Evolutionary conservation across 2,113 vertebrate species (phyloP).

Genomic region (Dicaeum eximium): DNA sequence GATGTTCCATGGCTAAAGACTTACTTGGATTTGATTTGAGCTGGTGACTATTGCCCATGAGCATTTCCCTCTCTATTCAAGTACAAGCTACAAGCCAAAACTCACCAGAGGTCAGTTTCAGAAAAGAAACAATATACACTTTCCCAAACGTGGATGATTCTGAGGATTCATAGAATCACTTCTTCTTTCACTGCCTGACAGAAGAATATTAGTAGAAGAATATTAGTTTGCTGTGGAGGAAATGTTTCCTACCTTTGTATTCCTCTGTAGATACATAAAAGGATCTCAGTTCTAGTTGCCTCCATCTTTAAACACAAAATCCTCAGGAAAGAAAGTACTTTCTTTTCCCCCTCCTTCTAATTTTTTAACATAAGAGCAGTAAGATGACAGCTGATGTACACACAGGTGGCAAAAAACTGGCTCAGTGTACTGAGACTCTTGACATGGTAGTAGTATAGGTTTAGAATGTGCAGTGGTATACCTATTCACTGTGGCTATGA

Average conservation of each 20-base stretch:
- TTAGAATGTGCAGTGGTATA: background rate
- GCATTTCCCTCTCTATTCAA: background rate
- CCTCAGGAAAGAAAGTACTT: background rate
- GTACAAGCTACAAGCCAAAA: background rate
- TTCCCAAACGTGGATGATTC: background rate
- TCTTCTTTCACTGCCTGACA: background rate
- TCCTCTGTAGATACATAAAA: background rate
- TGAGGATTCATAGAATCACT: background rate
- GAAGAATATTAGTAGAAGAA: background rate
- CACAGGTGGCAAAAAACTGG: background rate
- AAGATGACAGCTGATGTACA: background rate
- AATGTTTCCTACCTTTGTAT: background rate
- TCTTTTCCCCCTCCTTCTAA: rapidly evolving
- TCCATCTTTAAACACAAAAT: background rate
- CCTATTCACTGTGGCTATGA: background rate
- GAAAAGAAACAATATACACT: background rate
- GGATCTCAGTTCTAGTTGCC: background rate
- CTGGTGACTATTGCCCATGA: background rate
- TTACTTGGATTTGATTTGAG: background rate
- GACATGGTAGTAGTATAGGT: background rate
- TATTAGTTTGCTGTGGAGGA: background rate
- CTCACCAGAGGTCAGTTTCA: background rate
- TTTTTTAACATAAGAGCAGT: background rate
- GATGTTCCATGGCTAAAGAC: background rate
- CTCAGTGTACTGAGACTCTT: background rate